Evolutionary conservation across 1,140 invertebrate genomes (phyloP).

Genomic region (Leptopilina boulardi): DNA sequence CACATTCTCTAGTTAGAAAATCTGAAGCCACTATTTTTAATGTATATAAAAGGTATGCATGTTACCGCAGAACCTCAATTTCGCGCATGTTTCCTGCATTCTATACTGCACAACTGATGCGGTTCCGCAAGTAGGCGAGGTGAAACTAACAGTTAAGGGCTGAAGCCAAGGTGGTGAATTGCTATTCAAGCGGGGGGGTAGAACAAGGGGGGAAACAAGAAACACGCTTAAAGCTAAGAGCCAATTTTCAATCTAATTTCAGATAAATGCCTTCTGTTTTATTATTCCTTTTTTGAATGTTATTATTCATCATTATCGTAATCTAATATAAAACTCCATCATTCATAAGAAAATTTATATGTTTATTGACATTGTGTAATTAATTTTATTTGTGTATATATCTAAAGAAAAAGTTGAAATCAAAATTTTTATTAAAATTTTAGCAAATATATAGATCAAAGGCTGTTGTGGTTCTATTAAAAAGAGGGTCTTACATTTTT

Average conservation of each 20-base stretch:
- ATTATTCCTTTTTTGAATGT: not conserved
- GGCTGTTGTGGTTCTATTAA: too few relatives aligned
- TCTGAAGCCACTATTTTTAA: not conserved
- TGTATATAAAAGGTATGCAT: slow-evolving; percentile 13
- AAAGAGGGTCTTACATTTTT: too few relatives aligned
- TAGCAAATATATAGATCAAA: too few relatives aligned
- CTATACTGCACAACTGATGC: slow-evolving; percentile 16
- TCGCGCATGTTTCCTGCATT: slow-evolving; percentile 16
- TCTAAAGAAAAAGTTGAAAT: too few relatives aligned
- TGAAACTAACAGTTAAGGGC: slow-evolving; percentile 7
- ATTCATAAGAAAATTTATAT: too few relatives aligned
- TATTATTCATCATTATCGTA: not conserved
- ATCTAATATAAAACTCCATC: too few relatives aligned
- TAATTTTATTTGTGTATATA: too few relatives aligned
- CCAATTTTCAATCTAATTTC: not conserved
- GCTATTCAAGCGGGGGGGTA: not conserved
- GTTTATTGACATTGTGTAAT: too few relatives aligned
- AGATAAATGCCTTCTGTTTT: not conserved
- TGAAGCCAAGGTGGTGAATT: slow-evolving; percentile 2
- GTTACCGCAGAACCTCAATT: slow-evolving; percentile 16
- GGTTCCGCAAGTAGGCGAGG: slow-evolving; percentile 7
- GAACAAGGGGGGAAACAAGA: not conserved
- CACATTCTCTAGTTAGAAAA: not conserved
- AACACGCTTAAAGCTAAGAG: slow-evolving; percentile 5
- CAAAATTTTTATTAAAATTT: too few relatives aligned